These are phyloP conservation scores for Spea hammondii DNA, from an alignment of 2,797 vertebrate genomes.

Conservation along the genomic window DNA sequence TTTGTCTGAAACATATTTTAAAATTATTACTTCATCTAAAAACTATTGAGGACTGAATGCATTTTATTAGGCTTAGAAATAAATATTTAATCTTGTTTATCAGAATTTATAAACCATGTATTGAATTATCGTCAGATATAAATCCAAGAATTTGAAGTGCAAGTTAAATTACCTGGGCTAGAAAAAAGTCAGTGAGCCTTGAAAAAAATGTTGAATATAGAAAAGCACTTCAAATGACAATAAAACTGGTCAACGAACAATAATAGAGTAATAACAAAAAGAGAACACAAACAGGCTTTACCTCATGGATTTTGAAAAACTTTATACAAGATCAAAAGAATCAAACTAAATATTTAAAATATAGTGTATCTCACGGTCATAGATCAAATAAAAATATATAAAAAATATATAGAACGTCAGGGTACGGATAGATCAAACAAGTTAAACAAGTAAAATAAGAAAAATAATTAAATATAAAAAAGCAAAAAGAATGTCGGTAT, in stretches of 20 bases:
- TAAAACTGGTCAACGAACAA: slow-evolving; percentile 52
- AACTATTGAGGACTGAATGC: slow-evolving; percentile 32
- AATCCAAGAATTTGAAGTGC: slow-evolving; percentile 42
- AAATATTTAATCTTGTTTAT: slow-evolving; percentile 46
- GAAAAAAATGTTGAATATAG: slow-evolving; percentile 47
- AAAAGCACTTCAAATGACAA: slow-evolving; percentile 50
- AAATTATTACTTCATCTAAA: slow-evolving; percentile 37
- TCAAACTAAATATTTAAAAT: neutral
- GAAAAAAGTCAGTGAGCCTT: slow-evolving; percentile 47
- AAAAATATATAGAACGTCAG: no score
- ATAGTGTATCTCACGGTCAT: no score
- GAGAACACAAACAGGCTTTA: slow-evolving; percentile 44
- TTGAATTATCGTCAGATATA: slow-evolving; percentile 52
- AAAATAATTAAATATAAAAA: no score
- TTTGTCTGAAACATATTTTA: neutral
- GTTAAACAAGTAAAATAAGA: no score
- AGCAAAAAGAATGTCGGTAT: no score
- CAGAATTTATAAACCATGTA: slow-evolving; percentile 47
- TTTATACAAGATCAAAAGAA: slow-evolving; percentile 24
- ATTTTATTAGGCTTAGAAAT: slow-evolving; percentile 42
- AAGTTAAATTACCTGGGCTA: slow-evolving; percentile 52
- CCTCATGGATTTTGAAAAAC: slow-evolving; percentile 38
- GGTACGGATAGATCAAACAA: no score
- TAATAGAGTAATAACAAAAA: slow-evolving; percentile 50
- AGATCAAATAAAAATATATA: neutral